These are phyloP conservation scores for Trachelus troglodyta DNA, from an alignment of 2,888 invertebrate species.

Conservation along the genomic window DNA sequence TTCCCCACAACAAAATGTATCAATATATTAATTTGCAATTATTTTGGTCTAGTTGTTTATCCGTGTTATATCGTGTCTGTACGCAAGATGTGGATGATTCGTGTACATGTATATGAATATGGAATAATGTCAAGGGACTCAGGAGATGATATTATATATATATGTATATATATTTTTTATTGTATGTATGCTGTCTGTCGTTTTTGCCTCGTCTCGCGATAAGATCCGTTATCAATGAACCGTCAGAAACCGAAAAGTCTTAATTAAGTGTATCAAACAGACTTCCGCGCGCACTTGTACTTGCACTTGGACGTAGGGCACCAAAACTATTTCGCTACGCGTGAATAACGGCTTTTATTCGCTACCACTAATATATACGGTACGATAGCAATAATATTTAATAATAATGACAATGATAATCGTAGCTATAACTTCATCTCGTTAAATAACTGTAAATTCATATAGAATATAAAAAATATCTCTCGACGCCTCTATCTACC, in stretches of 20 bases:
- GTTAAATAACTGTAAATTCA: slow-evolving; percentile 36
- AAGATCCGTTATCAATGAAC: slow-evolving; percentile 5
- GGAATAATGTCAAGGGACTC: slow-evolving; percentile 12
- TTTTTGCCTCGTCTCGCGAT: slow-evolving; percentile 5
- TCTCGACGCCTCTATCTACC: slow-evolving; percentile 54
- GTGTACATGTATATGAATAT: slow-evolving; percentile 31
- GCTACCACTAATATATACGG: background rate
- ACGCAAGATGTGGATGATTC: slow-evolving; percentile 9
- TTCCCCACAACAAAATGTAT: slow-evolving; percentile 41
- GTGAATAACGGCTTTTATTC: background rate
- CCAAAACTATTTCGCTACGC: slow-evolving; percentile 1
- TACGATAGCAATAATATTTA: slow-evolving; percentile 6
- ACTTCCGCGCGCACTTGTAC: slow-evolving; percentile 18
- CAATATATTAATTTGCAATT: slow-evolving; percentile 51
- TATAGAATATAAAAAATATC: slow-evolving; percentile 62
- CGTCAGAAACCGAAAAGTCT: slow-evolving; percentile 29
- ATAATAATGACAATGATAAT: slow-evolving; percentile 9
- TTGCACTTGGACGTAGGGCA: slow-evolving; percentile 40
- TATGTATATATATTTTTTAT: background rate
- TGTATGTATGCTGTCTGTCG: background rate
- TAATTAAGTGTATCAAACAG: slow-evolving; percentile 27
- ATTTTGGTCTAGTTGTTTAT: slow-evolving; percentile 44
- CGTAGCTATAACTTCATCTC: slow-evolving; percentile 25
- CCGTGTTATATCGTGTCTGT: slow-evolving; percentile 21
- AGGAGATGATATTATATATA: slow-evolving; percentile 9